Conservation (phyloP, 2,113 vertebrate species). For the Drymodes brunneopygia region DNA sequence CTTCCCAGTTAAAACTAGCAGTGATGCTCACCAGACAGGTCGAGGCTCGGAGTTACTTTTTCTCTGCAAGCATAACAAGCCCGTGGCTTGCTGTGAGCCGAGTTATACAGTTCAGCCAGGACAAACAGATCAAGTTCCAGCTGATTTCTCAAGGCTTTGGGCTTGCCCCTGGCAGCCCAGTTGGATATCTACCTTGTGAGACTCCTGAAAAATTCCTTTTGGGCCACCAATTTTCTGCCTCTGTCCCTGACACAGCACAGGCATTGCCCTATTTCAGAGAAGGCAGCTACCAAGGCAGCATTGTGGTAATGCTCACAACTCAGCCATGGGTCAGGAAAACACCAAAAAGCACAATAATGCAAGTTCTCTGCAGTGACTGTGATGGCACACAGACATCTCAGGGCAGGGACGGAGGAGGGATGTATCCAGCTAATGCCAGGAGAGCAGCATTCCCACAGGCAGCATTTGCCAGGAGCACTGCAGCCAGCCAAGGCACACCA, state of each 20-base stretch:
- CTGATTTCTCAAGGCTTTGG: not conserved
- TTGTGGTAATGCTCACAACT: not conserved
- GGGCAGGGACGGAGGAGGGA: not conserved
- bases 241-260: not conserved
- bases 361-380: not conserved
- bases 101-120: not conserved
- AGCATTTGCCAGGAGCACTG: not conserved
- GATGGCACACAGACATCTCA: accelerated
- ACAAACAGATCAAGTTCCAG: constrained; percentile 59
- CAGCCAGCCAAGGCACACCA: not conserved
- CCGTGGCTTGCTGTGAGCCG: not conserved
- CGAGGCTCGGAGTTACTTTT: not conserved
- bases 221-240: not conserved
- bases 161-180: not conserved
- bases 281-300: accelerated
- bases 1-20: constrained; percentile 8
- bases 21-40: constrained; percentile 36
- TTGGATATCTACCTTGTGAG: not conserved
- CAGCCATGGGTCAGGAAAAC: not conserved
- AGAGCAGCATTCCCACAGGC: not conserved
- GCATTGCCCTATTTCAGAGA: not conserved
- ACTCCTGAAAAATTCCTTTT: not conserved
- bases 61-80: constrained; percentile 29
- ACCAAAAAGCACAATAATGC: not conserved
- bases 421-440: not conserved